These are phyloP conservation scores for Papilio xuthus DNA, from an alignment of 1,140 invertebrate genomes.

Conservation along the genomic window DNA sequence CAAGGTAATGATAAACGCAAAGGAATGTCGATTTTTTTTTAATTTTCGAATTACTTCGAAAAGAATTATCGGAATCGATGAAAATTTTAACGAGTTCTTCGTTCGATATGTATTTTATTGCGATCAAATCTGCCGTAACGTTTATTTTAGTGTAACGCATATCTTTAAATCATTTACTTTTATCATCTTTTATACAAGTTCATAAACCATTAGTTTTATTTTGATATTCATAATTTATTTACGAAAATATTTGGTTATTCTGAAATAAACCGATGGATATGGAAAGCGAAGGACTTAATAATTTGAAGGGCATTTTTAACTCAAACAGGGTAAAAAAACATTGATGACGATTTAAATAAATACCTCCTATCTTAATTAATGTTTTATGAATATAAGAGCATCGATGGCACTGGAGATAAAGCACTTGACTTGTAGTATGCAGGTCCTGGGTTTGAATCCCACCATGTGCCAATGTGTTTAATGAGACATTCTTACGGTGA, in stretches of 20 bases:
- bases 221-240: background rate
- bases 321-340: no score
- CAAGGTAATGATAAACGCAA: constrained; percentile 12
- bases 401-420: no score
- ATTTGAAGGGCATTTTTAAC: no score
- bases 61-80: constrained; percentile 2
- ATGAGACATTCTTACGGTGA: no score
- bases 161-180: constrained; percentile 13
- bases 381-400: no score
- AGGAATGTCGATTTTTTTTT: constrained; percentile 1
- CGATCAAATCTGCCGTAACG: background rate
- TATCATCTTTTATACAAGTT: background rate
- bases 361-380: no score
- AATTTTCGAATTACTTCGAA: background rate
- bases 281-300: no score
- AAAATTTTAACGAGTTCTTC: background rate
- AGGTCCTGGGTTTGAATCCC: no score
- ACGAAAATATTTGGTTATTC: background rate
- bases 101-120: constrained; percentile 19
- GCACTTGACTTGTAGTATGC: no score
- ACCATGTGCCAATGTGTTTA: no score
- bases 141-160: constrained; percentile 13
- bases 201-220: background rate
- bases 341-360: no score
- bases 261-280: no score